phyloP scores from a whole-genome alignment of 2,888 invertebrate genomes.

The Eupsilia transversa region DNA sequence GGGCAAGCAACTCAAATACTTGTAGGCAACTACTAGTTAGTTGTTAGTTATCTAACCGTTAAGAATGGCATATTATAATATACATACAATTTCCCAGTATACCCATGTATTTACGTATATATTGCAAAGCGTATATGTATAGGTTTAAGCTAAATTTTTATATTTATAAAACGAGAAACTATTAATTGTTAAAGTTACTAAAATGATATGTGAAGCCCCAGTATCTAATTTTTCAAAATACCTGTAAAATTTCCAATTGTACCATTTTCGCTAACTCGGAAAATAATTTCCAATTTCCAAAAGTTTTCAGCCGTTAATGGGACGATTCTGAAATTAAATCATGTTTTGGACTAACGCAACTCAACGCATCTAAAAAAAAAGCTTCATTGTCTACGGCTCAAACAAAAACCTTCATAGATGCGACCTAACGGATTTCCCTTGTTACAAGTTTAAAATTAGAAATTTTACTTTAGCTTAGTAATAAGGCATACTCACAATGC shows the following conservation, averaged over 20 bases:
- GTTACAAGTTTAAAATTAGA: slow-evolving; percentile 38
- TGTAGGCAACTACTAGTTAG: slow-evolving; percentile 55
- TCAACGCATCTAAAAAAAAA: slow-evolving; percentile 69
- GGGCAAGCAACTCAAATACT: slow-evolving; percentile 72
- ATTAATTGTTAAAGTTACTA: slow-evolving; percentile 66
- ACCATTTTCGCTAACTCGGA: slow-evolving; percentile 86
- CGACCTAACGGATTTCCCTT: slow-evolving; percentile 61
- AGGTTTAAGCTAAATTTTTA: slow-evolving; percentile 64
- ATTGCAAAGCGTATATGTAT: slow-evolving; percentile 73
- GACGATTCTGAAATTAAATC: slow-evolving; percentile 89
- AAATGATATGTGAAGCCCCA: slow-evolving; percentile 81
- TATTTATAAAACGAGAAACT: slow-evolving; percentile 65
- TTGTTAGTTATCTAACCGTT: slow-evolving; percentile 48
- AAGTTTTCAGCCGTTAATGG: slow-evolving; percentile 84
- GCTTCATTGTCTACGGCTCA: slow-evolving; percentile 60
- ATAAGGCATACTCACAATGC: slow-evolving; percentile 85
- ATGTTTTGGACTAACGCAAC: slow-evolving; percentile 80
- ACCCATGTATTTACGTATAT: slow-evolving; percentile 68
- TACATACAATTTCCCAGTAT: slow-evolving; percentile 54
- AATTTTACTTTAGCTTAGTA: slow-evolving; percentile 16
- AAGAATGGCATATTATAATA: slow-evolving; percentile 52
- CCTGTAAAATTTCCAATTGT: slow-evolving; percentile 88
- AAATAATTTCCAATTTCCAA: slow-evolving; percentile 85
- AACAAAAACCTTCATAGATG: slow-evolving; percentile 58
- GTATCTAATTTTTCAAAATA: slow-evolving; percentile 82